These are phyloP conservation scores for Apotomis capreana DNA, from an alignment of 2,888 invertebrate genomes.

Conservation along the genomic window DNA sequence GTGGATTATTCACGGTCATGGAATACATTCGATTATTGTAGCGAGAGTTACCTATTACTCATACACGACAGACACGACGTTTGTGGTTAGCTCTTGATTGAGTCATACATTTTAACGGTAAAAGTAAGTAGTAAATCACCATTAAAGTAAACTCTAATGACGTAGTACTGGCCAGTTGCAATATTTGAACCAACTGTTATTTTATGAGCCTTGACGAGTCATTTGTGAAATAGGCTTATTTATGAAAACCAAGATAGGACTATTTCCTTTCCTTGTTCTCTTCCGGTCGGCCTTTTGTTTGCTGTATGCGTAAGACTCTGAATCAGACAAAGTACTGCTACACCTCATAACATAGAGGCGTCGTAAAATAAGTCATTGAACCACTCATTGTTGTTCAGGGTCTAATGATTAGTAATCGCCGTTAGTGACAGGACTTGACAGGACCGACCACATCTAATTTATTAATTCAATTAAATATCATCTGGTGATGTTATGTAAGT, in stretches of 20 bases:
- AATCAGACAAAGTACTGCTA: slow-evolving; percentile 48
- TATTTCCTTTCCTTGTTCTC: slow-evolving; percentile 33
- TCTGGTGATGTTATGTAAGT: neutral
- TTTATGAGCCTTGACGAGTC: slow-evolving; percentile 22
- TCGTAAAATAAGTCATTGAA: slow-evolving; percentile 39
- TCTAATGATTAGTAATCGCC: slow-evolving; percentile 24
- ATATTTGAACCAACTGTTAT: slow-evolving; percentile 6
- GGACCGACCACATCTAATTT: neutral
- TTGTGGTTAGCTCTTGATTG: slow-evolving; percentile 11
- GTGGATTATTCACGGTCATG: slow-evolving; percentile 30
- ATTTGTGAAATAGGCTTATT: slow-evolving; percentile 1
- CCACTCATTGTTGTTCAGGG: slow-evolving; percentile 41
- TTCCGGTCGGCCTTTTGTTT: slow-evolving; percentile 55
- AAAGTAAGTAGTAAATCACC: slow-evolving; percentile 26
- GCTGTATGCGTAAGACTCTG: slow-evolving; percentile 56
- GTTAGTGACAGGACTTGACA: neutral
- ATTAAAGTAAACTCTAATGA: slow-evolving; percentile 21
- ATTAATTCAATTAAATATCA: neutral
- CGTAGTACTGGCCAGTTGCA: neutral
- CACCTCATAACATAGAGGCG: slow-evolving; percentile 1
- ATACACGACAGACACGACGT: slow-evolving; percentile 21
- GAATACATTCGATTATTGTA: slow-evolving; percentile 17
- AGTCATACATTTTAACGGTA: slow-evolving; percentile 34
- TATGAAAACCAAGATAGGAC: slow-evolving; percentile 27
- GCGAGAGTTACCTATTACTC: neutral